Conservation (phyloP, 2,888 invertebrate species). For the Synanthedon formicaeformis region DNA sequence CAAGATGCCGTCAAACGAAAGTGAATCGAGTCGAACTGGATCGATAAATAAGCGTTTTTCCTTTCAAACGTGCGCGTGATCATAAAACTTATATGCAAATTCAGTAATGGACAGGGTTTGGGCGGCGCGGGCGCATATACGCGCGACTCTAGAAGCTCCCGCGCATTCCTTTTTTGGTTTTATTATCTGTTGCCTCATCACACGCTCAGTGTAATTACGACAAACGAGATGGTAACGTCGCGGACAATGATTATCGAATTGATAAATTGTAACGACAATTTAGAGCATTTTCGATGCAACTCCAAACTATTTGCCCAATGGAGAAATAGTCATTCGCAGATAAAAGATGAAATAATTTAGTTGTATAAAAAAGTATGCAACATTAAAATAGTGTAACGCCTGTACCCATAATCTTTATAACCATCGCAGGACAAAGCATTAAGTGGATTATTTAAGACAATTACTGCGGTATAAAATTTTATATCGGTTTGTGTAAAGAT, state of each 20-base stretch:
- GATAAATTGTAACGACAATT: slow-evolving; percentile 3
- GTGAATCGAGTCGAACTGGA: slow-evolving; percentile 15
- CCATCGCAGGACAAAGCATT: neutral
- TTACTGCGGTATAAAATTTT: neutral
- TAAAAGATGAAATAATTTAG: slow-evolving; percentile 3
- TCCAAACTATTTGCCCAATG: no score
- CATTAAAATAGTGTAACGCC: no score
- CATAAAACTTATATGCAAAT: slow-evolving; percentile 37
- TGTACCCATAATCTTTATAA: neutral
- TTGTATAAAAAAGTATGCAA: neutral
- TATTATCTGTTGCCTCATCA: slow-evolving; percentile 10
- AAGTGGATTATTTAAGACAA: neutral
- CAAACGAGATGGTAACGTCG: slow-evolving; percentile 11
- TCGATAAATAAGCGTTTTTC: slow-evolving; percentile 17
- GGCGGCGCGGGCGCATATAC: slow-evolving; percentile 21
- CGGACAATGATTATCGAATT: slow-evolving; percentile 12
- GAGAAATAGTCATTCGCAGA: no score
- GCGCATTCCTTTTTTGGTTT: slow-evolving; percentile 29
- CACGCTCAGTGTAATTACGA: slow-evolving; percentile 18
- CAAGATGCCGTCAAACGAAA: slow-evolving; percentile 18
- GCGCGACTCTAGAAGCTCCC: slow-evolving; percentile 9
- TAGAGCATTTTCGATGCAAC: no score
- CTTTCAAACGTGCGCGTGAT: slow-evolving; percentile 15
- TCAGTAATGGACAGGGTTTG: slow-evolving; percentile 32
- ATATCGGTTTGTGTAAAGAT: neutral